These are phyloP conservation scores for Spinibarbus caldwelli DNA, from an alignment of 2,797 vertebrate species.

Conservation along the genomic window DNA sequence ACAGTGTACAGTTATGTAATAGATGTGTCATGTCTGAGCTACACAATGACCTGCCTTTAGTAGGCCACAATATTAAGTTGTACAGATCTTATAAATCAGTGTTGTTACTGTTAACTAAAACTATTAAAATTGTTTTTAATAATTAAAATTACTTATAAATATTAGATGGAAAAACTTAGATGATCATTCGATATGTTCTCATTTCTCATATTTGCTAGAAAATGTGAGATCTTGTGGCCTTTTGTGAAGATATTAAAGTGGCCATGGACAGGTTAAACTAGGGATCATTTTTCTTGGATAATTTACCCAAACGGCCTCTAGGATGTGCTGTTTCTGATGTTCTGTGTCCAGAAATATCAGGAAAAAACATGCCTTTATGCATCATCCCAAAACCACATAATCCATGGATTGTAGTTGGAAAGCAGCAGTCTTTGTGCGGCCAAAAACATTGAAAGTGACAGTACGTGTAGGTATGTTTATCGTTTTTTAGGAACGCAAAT, in stretches of 20 bases:
- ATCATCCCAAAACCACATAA: neutral
- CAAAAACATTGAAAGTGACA: neutral
- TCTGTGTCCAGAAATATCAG: neutral
- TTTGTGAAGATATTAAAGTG: neutral
- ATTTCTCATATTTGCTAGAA: neutral
- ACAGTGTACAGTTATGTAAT: slow-evolving; percentile 2
- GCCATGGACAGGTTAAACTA: neutral
- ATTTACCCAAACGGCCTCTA: neutral
- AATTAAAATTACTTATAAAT: neutral
- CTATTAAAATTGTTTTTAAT: neutral
- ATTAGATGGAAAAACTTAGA: neutral
- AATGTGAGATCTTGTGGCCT: neutral
- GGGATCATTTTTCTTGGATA: neutral
- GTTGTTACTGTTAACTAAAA: neutral
- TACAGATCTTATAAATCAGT: neutral
- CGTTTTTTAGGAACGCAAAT: neutral
- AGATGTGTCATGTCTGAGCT: neutral
- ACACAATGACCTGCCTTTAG: neutral
- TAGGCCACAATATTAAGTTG: slow-evolving; percentile 1
- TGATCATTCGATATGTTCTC: neutral
- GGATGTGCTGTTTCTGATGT: slow-evolving; percentile 17
- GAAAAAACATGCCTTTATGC: neutral
- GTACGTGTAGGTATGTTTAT: neutral
- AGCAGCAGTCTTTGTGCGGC: neutral
- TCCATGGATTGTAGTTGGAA: neutral